Percentiles rank a stretch among this genome's conserved stretches.
Conservation (phyloP, 2,888 invertebrate genomes). For the Ectemnius cavifrons region DNA sequence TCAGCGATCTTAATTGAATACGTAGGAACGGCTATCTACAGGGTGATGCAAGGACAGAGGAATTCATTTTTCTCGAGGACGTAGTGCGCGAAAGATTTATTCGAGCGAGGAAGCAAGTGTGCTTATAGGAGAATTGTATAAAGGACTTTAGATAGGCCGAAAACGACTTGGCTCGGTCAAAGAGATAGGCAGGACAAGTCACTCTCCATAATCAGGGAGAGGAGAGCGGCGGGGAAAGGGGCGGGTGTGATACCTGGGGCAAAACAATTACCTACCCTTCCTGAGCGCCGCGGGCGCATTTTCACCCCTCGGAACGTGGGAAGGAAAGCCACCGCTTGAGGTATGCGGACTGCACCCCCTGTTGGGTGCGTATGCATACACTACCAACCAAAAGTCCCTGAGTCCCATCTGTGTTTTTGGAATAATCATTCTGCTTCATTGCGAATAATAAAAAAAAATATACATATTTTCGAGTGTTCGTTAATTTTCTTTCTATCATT, state of each 20-base stretch:
- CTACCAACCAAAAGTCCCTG: neutral
- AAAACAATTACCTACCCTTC: conserved; percentile 72
- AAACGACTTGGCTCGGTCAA: conserved; percentile 5
- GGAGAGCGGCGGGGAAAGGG: conserved; percentile 39
- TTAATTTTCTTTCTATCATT: neutral
- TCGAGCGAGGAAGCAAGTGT: too few species aligned
- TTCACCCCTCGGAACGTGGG: conserved; percentile 65
- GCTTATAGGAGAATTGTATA: too few species aligned
- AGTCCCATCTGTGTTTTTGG: too few species aligned
- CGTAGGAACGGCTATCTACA: too few species aligned
- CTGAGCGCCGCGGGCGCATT: conserved; percentile 65
- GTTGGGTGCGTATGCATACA: conserved; percentile 26
- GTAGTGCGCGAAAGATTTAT: too few species aligned
- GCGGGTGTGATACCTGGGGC: conserved; percentile 63
- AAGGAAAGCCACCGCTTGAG: conserved; percentile 65
- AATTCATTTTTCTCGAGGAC: too few species aligned
- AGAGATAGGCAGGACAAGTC: conserved; percentile 39
- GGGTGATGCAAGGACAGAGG: too few species aligned
- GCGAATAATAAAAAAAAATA: too few species aligned
- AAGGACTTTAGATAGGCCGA: too few species aligned
- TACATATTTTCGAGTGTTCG: neutral
- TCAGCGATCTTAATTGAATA: too few species aligned
- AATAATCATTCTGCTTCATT: too few species aligned
- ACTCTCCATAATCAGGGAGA: conserved; percentile 1
- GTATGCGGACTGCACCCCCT: conserved; percentile 60